Percentiles rank a stretch among this genome's conserved stretches.
Evolutionary conservation across 2,113 vertebrate species (phyloP).

Genomic region (Gambusia holbrooki): DNA sequence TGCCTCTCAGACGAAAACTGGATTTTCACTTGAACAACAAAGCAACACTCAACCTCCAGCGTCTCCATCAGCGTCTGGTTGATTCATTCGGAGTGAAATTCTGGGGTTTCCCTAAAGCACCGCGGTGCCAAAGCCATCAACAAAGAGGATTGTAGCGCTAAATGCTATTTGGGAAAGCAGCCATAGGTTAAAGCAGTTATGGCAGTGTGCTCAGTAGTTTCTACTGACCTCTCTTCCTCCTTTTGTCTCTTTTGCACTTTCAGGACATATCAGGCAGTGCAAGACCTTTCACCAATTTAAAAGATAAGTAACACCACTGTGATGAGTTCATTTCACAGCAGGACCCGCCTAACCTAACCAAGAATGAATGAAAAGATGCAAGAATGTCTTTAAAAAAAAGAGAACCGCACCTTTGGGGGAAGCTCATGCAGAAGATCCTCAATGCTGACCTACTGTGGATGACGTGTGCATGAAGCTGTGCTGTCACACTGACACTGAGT

Average conservation of each 20-base stretch:
- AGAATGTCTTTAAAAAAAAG: constrained; percentile 56
- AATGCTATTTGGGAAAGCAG: constrained; percentile 62
- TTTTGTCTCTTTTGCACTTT: constrained; percentile 53
- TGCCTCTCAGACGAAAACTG: constrained; percentile 31
- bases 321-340: constrained; percentile 37
- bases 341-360: constrained; percentile 42
- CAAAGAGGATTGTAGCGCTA: constrained; percentile 44
- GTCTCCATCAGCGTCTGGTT: constrained; percentile 29
- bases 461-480: constrained; percentile 61
- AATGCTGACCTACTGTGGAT: constrained; percentile 50
- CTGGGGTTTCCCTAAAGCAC: constrained; percentile 52
- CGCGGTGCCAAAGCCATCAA: constrained; percentile 70
- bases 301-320: constrained; percentile 59
- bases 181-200: constrained; percentile 45
- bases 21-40: constrained; percentile 32
- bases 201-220: constrained; percentile 29
- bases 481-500: constrained; percentile 61
- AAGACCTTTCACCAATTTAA: constrained; percentile 37
- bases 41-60: constrained; percentile 42
- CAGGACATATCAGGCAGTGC: constrained; percentile 34
- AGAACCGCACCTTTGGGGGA: constrained; percentile 58
- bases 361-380: constrained; percentile 64
- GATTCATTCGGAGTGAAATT: constrained; percentile 19
- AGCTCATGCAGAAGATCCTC: constrained; percentile 48
- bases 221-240: constrained; percentile 20